phyloP scores from a whole-genome alignment of 2,113 vertebrate species.

The Origma solitaria region DNA sequence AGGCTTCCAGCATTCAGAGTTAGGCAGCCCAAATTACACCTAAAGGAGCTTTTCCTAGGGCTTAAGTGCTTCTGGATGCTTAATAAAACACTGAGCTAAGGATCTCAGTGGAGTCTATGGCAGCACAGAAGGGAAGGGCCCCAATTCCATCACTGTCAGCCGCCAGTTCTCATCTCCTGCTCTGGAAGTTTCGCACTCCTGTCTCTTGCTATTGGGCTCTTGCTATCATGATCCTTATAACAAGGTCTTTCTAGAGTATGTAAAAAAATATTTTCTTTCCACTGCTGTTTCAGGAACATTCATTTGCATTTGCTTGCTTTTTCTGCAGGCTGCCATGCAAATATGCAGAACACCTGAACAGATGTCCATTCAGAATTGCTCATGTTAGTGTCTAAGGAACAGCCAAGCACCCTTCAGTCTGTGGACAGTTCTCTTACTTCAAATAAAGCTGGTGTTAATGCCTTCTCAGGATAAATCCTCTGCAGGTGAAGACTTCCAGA shows the following conservation, averaged over 20 bases:
- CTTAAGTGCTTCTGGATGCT: background rate
- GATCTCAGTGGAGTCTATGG: background rate
- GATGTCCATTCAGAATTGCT: slow-evolving; percentile 12
- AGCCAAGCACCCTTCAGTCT: background rate
- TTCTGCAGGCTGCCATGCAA: slow-evolving; percentile 9
- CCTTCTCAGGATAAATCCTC: background rate
- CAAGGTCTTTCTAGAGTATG: background rate
- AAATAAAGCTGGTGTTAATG: background rate
- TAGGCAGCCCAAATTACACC: background rate
- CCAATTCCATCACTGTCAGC: background rate
- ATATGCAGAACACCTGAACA: background rate
- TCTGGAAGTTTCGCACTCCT: background rate
- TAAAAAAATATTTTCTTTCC: slow-evolving; percentile 10
- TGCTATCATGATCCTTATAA: background rate
- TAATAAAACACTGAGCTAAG: background rate
- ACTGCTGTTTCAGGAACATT: slow-evolving; percentile 15
- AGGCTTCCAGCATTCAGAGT: background rate
- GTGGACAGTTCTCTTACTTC: background rate
- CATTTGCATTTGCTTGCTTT: slow-evolving; percentile 55
- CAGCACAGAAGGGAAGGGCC: background rate
- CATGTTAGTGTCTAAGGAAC: background rate
- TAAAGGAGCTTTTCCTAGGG: background rate
- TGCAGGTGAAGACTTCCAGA: background rate
- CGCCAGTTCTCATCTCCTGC: background rate
- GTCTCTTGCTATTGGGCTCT: background rate